These are phyloP conservation scores for Gymnorhina tibicen DNA, from an alignment of 2,113 vertebrate genomes.

Conservation along the genomic window DNA sequence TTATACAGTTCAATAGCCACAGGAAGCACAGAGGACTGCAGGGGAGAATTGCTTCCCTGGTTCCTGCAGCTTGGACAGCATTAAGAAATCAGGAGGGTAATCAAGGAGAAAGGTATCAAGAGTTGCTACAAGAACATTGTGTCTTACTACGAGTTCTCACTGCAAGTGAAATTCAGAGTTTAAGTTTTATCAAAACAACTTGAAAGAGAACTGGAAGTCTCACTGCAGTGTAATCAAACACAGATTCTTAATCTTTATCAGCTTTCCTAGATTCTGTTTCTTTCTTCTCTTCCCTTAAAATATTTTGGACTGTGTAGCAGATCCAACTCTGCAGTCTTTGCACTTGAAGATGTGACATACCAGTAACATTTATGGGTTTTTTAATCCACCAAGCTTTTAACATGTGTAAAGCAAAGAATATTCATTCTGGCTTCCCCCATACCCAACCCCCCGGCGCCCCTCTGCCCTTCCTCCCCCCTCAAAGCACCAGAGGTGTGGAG, in stretches of 20 bases:
- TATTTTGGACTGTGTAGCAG: not conserved
- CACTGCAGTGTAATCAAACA: not conserved
- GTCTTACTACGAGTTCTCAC: not conserved
- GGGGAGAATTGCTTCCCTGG: not conserved
- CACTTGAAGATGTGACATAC: not conserved
- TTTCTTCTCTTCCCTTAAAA: not conserved
- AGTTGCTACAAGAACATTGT: not conserved
- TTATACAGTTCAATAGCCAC: not conserved
- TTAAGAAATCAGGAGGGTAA: not conserved
- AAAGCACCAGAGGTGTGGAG: not conserved
- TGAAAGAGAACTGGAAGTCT: not conserved
- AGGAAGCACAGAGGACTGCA: not conserved
- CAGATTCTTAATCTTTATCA: not conserved
- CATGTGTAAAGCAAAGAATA: not conserved
- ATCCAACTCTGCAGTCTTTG: not conserved
- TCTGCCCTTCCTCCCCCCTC: no score
- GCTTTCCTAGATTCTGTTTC: not conserved
- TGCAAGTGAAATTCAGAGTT: not conserved
- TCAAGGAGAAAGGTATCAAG: not conserved
- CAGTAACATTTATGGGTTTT: not conserved
- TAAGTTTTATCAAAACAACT: not conserved
- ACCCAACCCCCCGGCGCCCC: no score
- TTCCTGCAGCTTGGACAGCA: not conserved
- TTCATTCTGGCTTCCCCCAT: not conserved
- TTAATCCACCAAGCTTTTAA: not conserved